These are phyloP conservation scores for Rhagium mordax DNA, from an alignment of 2,888 invertebrate species.

Conservation along the genomic window DNA sequence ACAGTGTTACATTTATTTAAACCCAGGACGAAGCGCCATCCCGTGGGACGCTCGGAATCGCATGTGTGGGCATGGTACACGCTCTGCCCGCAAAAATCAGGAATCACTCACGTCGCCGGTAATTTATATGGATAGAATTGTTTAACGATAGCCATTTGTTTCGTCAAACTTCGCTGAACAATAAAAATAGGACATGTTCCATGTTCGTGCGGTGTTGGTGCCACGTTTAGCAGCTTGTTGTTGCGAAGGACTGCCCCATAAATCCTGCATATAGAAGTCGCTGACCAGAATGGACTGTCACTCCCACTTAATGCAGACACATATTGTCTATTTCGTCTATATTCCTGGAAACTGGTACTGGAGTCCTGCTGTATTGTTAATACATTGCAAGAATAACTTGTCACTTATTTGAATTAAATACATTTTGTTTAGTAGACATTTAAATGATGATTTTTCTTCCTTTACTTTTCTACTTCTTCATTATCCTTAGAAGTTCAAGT, in stretches of 20 bases:
- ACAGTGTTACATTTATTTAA: conserved; percentile 57
- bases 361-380: neutral
- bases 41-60: conserved; percentile 39
- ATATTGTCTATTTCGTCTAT: conserved; percentile 8
- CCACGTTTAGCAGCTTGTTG: conserved; percentile 30
- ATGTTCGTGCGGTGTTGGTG: conserved; percentile 25
- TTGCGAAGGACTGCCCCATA: conserved; percentile 9
- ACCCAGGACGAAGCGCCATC: conserved; percentile 29
- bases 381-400: neutral
- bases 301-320: conserved; percentile 26
- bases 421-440: no score
- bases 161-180: conserved; percentile 24
- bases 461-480: no score
- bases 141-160: conserved; percentile 40
- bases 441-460: no score
- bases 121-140: conserved; percentile 38
- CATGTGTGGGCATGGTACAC: conserved; percentile 36
- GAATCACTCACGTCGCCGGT: conserved; percentile 28
- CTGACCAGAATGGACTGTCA: conserved; percentile 16
- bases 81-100: conserved; percentile 32
- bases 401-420: no score
- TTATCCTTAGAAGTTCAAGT: no score
- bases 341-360: neutral
- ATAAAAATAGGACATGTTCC: conserved; percentile 31
- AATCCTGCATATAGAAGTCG: conserved; percentile 23